phyloP scores from a whole-genome alignment of 1,140 invertebrate genomes.

The Hycleus cichorii region DNA sequence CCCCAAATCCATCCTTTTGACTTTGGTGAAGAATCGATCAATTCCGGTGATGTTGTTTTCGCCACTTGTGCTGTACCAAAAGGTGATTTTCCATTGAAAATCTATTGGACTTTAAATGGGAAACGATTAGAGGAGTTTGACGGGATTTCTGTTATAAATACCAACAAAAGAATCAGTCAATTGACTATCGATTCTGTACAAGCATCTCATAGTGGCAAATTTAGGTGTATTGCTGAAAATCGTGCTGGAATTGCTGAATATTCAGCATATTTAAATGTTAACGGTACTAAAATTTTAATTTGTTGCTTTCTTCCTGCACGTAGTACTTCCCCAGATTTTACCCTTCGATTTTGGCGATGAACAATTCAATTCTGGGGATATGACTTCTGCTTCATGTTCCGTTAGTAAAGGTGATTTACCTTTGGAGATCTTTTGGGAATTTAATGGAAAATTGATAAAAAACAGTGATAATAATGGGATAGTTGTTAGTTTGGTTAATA shows the following conservation, averaged over 20 bases:
- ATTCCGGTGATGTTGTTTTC: constrained; percentile 50
- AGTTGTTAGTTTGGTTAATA: constrained; percentile 25
- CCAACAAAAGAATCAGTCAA: constrained; percentile 56
- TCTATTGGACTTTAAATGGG: constrained; percentile 42
- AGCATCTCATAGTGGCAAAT: constrained; percentile 53
- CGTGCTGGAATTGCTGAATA: constrained; percentile 53
- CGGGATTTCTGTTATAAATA: constrained; percentile 45
- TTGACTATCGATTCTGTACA: constrained; percentile 56
- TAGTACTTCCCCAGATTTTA: constrained; percentile 52
- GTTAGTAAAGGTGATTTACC: constrained; percentile 59
- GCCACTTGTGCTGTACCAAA: constrained; percentile 48
- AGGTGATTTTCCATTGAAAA: constrained; percentile 49
- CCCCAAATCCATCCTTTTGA: constrained; percentile 48
- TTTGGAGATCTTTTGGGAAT: constrained; percentile 53
- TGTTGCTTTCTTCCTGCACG: constrained; percentile 41
- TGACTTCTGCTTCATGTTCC: constrained; percentile 51
- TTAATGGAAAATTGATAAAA: constrained; percentile 44
- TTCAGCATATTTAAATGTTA: constrained; percentile 51
- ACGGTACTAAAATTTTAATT: constrained; percentile 42
- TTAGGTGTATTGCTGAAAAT: constrained; percentile 60
- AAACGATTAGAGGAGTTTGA: constrained; percentile 19
- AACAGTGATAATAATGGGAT: constrained; percentile 18
- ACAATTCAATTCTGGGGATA: constrained; percentile 53
- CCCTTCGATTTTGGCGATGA: constrained; percentile 54
- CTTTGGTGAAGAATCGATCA: constrained; percentile 44